These are phyloP conservation scores for Pseudochirops cupreus DNA, from an alignment of 2,797 vertebrate genomes.

Conservation along the genomic window DNA sequence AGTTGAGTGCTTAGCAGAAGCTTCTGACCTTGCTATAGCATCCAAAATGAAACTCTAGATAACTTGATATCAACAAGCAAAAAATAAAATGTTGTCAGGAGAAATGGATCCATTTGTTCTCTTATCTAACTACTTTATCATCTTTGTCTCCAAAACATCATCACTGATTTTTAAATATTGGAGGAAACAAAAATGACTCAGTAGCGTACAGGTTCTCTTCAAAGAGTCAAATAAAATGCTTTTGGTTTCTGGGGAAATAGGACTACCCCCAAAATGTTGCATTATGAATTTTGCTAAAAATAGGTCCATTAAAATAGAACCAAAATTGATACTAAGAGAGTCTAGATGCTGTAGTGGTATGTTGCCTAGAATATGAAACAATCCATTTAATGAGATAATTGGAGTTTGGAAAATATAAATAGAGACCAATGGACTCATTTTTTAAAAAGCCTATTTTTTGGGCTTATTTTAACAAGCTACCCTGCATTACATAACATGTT, in stretches of 20 bases:
- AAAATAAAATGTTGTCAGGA: slow-evolving; percentile 42
- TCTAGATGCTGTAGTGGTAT: slow-evolving; percentile 46
- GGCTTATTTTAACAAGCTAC: slow-evolving; percentile 48
- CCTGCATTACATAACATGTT: slow-evolving; percentile 12
- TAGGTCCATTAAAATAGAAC: slow-evolving; percentile 43
- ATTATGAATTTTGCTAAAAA: slow-evolving; percentile 53
- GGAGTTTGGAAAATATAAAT: slow-evolving; percentile 64
- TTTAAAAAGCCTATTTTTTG: slow-evolving; percentile 26
- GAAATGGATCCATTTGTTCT: slow-evolving; percentile 30
- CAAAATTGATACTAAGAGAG: slow-evolving; percentile 53
- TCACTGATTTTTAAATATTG: slow-evolving; percentile 29
- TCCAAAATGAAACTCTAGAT: neutral
- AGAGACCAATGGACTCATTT: slow-evolving; percentile 41
- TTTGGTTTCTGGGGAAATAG: slow-evolving; percentile 56
- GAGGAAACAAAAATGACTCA: slow-evolving; percentile 9
- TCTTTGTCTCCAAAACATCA: slow-evolving; percentile 24
- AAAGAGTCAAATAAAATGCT: slow-evolving; percentile 47
- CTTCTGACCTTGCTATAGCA: slow-evolving; percentile 19
- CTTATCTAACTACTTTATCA: slow-evolving; percentile 38
- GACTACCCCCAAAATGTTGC: slow-evolving; percentile 48
- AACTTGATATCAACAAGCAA: slow-evolving; percentile 22
- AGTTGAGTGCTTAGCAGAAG: slow-evolving; percentile 5
- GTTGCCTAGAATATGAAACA: slow-evolving; percentile 53
- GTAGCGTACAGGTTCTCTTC: neutral
- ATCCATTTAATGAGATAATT: slow-evolving; percentile 64